Base-by-base conservation (phyloP, 1,140 invertebrate species). In the Drosophila pachea region DNA sequence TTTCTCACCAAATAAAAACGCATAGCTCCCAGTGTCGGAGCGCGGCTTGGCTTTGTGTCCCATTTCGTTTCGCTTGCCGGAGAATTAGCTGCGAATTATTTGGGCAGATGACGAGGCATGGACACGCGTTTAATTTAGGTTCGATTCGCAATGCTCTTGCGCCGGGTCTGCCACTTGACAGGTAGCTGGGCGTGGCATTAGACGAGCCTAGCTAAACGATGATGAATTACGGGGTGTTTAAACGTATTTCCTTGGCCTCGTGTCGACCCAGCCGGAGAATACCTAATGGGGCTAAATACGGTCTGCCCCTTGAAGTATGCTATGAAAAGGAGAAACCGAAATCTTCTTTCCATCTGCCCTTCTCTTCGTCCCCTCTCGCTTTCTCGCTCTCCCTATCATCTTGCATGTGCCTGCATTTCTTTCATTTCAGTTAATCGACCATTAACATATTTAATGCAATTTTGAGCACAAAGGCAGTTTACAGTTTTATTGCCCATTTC, bases 1-100 rank as follows among this genome's bases (percentile, higher is more conserved):
- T 88, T 88, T 88, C 86, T 87, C 86, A 88, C 86, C 86, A 88
- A 88, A 88, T 86, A 88, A 87, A 83, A 79, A 68, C 42, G 53
- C 40, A 43, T 42, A 38, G 59, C 43, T 52, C 59, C 33, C 29
- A 47, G 32, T 32, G 22, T 56, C 43, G 62, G 32, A 48, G 60
- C 42, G 7, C 22, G 50, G 31, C 33, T 16, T 16, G 67, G 63
- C 62, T 83, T 84, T 77, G 84, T 79, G 78, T 72, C 72, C 67
- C 79, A 84, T 73, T 88, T 79, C 73, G 86, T 66, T 84, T 68
- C 86, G 86, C 86, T 79, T 86, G 78, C 78, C 70, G 77, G 75
- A 43, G 83, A 86, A 88, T 87, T 86, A 82, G 84, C 81, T 87
- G 79, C 75, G 74, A 86, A 82, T 86, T 88, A 84, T 84, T 76